Conservation (phyloP, 2,113 vertebrate genomes). For the Aix galericulata region DNA sequence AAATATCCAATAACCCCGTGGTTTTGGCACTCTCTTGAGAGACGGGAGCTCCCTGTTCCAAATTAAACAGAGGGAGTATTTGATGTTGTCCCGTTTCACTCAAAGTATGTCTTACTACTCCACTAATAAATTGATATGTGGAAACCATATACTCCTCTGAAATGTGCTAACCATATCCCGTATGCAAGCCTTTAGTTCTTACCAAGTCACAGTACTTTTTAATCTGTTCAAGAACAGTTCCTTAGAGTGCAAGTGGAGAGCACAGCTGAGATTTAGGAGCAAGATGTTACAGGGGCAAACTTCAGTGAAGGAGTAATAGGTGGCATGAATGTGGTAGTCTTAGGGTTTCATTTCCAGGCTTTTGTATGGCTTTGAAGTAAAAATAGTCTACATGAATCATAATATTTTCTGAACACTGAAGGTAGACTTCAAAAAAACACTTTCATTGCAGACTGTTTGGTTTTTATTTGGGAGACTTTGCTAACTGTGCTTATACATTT, state of each 20-base stretch:
- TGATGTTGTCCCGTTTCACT: conserved; percentile 17
- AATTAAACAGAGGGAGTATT: conserved; percentile 15
- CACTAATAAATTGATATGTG: not conserved
- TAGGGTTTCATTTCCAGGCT: not conserved
- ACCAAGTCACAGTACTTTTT: not conserved
- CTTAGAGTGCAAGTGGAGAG: not conserved
- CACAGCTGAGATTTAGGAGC: not conserved
- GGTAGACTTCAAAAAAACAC: not conserved
- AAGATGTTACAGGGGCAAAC: not conserved
- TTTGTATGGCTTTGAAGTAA: not conserved
- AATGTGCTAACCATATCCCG: not conserved
- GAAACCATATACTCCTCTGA: not conserved
- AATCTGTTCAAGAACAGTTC: not conserved
- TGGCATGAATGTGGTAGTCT: not conserved
- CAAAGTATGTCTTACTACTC: not conserved
- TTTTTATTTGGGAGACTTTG: not conserved
- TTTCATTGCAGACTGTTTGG: not conserved
- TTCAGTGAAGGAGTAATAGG: not conserved
- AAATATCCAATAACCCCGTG: not conserved
- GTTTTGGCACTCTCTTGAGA: conserved; percentile 26
- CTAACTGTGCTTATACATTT: not conserved
- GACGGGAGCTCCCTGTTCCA: not conserved
- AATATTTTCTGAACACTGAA: not conserved
- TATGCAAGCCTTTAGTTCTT: not conserved
- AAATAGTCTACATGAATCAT: not conserved